These are phyloP conservation scores for Clarias batrachus DNA, from an alignment of 2,113 vertebrate species.

Conservation along the genomic window DNA sequence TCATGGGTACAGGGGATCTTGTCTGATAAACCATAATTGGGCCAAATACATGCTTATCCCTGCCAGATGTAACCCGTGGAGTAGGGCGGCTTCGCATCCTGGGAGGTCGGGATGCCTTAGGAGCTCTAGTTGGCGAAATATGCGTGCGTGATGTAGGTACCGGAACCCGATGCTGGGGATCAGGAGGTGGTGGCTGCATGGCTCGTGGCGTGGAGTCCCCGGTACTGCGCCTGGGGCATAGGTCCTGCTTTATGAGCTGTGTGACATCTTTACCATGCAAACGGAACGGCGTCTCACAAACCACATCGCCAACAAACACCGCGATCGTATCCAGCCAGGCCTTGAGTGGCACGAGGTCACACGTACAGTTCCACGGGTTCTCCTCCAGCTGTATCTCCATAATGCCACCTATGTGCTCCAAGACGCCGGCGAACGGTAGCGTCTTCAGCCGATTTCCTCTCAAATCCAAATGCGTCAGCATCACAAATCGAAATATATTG, in stretches of 20 bases:
- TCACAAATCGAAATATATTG: conserved; percentile 95
- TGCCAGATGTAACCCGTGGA: conserved; percentile 83
- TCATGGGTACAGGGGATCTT: conserved; percentile 87
- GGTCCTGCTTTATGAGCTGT: conserved; percentile 93
- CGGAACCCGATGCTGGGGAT: conserved; percentile 79
- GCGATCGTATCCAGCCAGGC: conserved; percentile 96
- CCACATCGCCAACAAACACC: conserved; percentile 94
- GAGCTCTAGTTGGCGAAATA: conserved; percentile 81
- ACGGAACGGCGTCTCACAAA: conserved; percentile 94
- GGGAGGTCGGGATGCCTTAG: conserved; percentile 89
- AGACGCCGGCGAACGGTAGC: conserved; percentile 92
- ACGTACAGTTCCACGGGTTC: conserved; percentile 98
- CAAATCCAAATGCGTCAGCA: conserved; percentile 95
- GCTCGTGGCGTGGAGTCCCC: conserved; percentile 78
- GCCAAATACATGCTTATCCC: conserved; percentile 93
- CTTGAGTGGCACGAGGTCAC: conserved; percentile 92
- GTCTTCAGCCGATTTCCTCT: conserved; percentile 92
- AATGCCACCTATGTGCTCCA: conserved; percentile 96
- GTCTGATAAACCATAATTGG: conserved; percentile 99
- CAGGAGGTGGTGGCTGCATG: conserved; percentile 75
- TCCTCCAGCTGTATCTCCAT: conserved; percentile 99
- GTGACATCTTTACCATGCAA: conserved; percentile 95
- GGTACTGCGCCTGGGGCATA: conserved; percentile 87
- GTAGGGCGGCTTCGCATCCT: conserved; percentile 93
- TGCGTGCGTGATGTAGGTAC: conserved; percentile 82